Percentiles rank a stretch among this genome's conserved stretches.
Evolutionary conservation across 2,113 vertebrate genomes (phyloP).

Genomic region (Cathartes aura): DNA sequence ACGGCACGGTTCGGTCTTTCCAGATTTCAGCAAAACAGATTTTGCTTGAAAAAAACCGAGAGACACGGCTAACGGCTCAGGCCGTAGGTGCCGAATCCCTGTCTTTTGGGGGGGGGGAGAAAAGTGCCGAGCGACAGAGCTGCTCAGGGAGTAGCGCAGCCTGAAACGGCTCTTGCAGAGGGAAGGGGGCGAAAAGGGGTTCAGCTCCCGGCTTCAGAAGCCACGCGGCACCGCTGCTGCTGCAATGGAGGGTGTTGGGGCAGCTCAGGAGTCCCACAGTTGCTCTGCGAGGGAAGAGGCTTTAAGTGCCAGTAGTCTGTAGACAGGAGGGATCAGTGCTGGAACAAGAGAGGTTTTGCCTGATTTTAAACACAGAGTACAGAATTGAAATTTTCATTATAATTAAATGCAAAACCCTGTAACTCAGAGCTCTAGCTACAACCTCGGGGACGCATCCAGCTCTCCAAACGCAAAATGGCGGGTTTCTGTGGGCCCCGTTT

Average conservation of each 20-base stretch:
- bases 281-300: accelerated
- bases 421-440: neutral
- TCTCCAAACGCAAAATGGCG: accelerated
- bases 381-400: neutral
- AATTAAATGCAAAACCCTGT: neutral
- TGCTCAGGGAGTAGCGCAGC: neutral
- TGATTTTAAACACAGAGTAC: neutral
- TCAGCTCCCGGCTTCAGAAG: neutral
- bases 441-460: neutral
- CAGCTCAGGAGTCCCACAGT: neutral
- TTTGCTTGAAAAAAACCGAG: neutral
- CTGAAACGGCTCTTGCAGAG: neutral
- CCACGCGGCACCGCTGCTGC: neutral
- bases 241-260: neutral
- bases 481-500: neutral
- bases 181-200: neutral
- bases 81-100: neutral
- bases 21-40: neutral
- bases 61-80: accelerated
- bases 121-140: neutral
- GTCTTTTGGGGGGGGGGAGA: neutral
- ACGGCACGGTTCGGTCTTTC: accelerated
- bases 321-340: neutral
- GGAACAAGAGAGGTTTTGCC: neutral
- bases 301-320: accelerated